Base-by-base conservation (phyloP, 2,888 invertebrate species). In the Acrobasis consociella region DNA sequence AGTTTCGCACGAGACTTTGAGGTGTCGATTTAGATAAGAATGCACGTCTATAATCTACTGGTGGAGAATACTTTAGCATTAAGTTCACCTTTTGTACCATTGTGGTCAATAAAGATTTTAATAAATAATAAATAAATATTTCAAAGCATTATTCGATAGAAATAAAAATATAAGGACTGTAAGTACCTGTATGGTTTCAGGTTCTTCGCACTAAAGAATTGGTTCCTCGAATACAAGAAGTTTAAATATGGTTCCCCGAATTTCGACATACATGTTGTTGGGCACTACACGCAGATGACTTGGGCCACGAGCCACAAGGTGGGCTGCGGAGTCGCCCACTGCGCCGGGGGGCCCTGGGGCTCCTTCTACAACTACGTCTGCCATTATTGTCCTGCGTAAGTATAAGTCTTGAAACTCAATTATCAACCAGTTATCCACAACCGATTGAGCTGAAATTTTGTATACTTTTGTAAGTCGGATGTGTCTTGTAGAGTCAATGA, bases 301-400 rank as follows among this genome's bases (percentile, higher is more conserved):
- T 97, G 97, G 97, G 96, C 96, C 11, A 93, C 95, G 3, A 95
- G 94, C 17, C 96, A 96, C 80, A 94, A 95, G 79, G 94, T 97
- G 15, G 96, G 97, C 49, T 97, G 97, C 74, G 96, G 96, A 0
- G 89, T 96, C 71, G 93, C 95, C 22, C 93, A 94, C 75, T 97
- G 97, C 78, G 82, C 89, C n/a, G 93, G 93, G 11, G 94, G 94
- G 39, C 94, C 93, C 13, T 92, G 92, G 86, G 94, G 92, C 65
- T 87, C 94, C 15, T 97, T 95, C 84, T 97, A 94, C 86, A 96
- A 95, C 83, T 97, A 97, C 81, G 95, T 97, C 38, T 97, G 97
- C 84, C 96, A 97, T 88, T 97, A 97, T 82, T 97, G 97, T 77
- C 97, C 97, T 17, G 95, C 94, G 97, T 96, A 93, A 94, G 95